Evolutionary conservation across 2,113 vertebrate species (phyloP), one percentile per base, ranked within the genome.

Genomic region (Orycteropus afer): DNA sequence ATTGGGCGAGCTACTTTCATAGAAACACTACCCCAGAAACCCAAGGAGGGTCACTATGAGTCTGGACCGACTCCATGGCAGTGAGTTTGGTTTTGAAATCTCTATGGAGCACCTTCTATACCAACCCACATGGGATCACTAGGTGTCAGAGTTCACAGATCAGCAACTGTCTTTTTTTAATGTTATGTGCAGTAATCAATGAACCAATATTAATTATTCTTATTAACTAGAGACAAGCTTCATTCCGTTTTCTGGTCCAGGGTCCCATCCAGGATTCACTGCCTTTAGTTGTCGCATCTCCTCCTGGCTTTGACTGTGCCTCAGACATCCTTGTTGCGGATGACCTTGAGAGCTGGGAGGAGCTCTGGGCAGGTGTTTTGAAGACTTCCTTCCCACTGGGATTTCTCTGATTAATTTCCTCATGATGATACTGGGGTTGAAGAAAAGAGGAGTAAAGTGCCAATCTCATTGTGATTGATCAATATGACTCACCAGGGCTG

Each of bases 221-320:
- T n/a, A 17, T 57, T 40, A 73, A 20, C 2, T 14, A 14, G 47
- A 73, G 42, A 20, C 18, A 4, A 10, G 2, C 63, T n/a, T 34
- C 13, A 57, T 32, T 49, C 42, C 18, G 20, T n/a, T 80, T 63
- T 42, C 53, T 42, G 27, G 5, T 15, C n/a, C 27, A 4, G 34
- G 6, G 13, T 8, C 2, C 27, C 47, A 13, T 1, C 51, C 80
- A 25, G 69, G 0, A 17, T n/a, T 6, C 1, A 11, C 1, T 1
- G 22, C 78, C 1, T 55, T 34, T 18, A 13, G 49, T 10, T 15
- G 17, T 57, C 57, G 7, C 23, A 22, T 59, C 55, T 10, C 55
- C 67, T 88, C 8, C 32, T 11, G n/a, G 84, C 42, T 5, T 0
- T 7, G 15, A 20, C 3, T 0, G 2, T 27, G 32, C 17, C 17